A percentile compares a stretch with the other conserved stretches of the same genome.
Evolutionary conservation across 2,888 invertebrate species (phyloP).

Genomic region (Carcina quercana): DNA sequence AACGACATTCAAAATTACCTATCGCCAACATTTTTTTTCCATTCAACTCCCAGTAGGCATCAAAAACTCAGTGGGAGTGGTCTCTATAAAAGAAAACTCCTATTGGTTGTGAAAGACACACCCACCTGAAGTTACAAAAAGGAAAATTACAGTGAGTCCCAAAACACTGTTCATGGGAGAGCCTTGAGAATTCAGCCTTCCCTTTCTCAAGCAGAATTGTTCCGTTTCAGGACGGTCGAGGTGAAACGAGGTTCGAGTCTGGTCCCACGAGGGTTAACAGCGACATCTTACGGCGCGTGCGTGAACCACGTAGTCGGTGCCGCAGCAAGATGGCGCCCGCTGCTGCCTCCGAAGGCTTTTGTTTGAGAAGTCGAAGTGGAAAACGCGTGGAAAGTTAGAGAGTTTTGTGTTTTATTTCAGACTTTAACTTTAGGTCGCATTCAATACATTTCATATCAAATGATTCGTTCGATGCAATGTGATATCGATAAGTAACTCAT

Average conservation of each 20-base stretch:
- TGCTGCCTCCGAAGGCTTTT: slow-evolving; percentile 26
- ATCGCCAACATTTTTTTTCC: slow-evolving; percentile 63
- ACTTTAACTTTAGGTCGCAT: no score
- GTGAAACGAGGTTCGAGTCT: slow-evolving; percentile 51
- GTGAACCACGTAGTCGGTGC: slow-evolving; percentile 31
- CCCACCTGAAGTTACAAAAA: slow-evolving; percentile 57
- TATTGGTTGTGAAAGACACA: slow-evolving; percentile 39
- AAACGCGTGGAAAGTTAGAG: slow-evolving; percentile 2
- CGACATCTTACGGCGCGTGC: slow-evolving; percentile 40
- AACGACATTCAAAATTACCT: slow-evolving; percentile 66
- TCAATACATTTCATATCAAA: no score
- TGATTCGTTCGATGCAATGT: no score
- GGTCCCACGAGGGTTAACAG: slow-evolving; percentile 36
- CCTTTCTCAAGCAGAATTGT: slow-evolving; percentile 53
- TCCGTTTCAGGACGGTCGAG: slow-evolving; percentile 62
- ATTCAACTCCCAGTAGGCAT: slow-evolving; percentile 70
- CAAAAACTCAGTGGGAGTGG: slow-evolving; percentile 64
- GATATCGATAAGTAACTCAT: no score
- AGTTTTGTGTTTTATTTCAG: no score
- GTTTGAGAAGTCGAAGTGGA: background rate
- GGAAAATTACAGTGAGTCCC: slow-evolving; percentile 46
- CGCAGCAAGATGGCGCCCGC: slow-evolving; percentile 54
- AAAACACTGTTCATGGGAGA: slow-evolving; percentile 36
- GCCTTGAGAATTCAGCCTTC: slow-evolving; percentile 69
- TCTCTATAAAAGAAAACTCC: no score